Evolutionary conservation across 2,113 vertebrate genomes (phyloP), one percentile per base, ranked within the genome.

Genomic region (Thymallus thymallus): DNA sequence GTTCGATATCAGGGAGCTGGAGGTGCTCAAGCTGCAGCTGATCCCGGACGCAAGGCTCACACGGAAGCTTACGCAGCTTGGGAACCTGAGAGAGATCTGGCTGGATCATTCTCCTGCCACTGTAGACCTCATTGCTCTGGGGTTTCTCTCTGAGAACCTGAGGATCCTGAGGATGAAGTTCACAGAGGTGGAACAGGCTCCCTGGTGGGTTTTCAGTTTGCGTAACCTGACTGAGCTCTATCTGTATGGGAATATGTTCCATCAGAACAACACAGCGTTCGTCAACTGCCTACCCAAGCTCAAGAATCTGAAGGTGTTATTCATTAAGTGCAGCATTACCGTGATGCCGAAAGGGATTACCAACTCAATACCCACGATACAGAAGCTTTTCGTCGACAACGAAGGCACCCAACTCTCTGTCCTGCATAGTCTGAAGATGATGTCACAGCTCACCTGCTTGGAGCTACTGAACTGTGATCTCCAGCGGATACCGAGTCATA

Each of bases 41-140:
- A 95, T 95, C 81, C 89, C 94, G 0, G 92, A 94, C 83, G 92
- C 93, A 71, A 94, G 93, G 74, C 88, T 95, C 77, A 90, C 93
- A 6, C 63, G 91, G 12, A 69, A 92, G 3, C 80, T 94, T 71
- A 93, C 87, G 0, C 93, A 95, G 72, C 88, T 95, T 30, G 76
- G 88, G 76, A 93, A 74, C 79, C 93, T 95, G 67, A 93, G 89
- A 83, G 94, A 95, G 75, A 86, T 95, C 5, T 93, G 89, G 0
- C 74, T 95, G 68, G 94, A 94, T 84, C 90, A 94, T 32, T 93
- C 93, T 0, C 91, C 91, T 0, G 77, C 94, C 72, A 88, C 91
- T 0, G 88, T 95, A 41, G 94, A 95, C 79, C 90, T 89, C 10
- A 86, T 92, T 9, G 94, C 94, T 4, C 79, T 94, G 64, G 85